Percentiles rank a stretch among this genome's conserved stretches.
phyloP scores from a whole-genome alignment of 2,888 invertebrate genomes.

The Patella ulyssiponensis region DNA sequence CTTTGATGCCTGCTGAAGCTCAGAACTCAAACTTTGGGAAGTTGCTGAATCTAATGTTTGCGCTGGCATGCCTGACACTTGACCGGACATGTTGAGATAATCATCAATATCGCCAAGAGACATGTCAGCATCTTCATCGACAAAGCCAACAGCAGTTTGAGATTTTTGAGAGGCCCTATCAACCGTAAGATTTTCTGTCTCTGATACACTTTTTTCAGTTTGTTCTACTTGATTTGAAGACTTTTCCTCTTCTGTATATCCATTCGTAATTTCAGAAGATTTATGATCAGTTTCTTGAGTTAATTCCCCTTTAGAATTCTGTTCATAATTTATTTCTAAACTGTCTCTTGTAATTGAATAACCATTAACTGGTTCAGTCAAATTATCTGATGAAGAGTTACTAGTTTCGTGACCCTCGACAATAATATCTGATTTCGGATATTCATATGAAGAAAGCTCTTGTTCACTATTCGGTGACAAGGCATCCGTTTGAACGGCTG shows the following conservation, averaged over 20 bases:
- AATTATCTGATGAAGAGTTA: not conserved
- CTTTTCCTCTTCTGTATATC: not conserved
- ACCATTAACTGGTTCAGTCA: not conserved
- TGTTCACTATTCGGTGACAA: constrained; percentile 40
- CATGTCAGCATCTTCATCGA: constrained; percentile 37
- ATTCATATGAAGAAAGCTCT: constrained; percentile 34
- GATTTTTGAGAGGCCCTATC: constrained; percentile 23
- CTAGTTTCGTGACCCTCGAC: constrained; percentile 40
- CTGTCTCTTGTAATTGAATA: not conserved
- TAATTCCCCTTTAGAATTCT: not conserved
- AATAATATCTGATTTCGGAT: constrained; percentile 43
- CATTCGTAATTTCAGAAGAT: not conserved
- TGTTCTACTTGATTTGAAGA: not conserved
- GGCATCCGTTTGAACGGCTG: constrained; percentile 42
- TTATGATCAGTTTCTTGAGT: not conserved
- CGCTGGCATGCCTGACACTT: not conserved
- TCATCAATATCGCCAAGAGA: constrained; percentile 50
- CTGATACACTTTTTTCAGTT: not conserved
- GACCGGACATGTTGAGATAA: constrained; percentile 45
- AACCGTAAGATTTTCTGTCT: not conserved
- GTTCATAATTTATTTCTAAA: too few relatives aligned
- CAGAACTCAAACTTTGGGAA: not conserved
- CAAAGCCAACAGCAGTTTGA: constrained; percentile 31
- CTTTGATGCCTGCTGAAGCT: constrained; percentile 8
- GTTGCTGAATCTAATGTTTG: not conserved